Base-by-base conservation (phyloP, 92 coral and sea anemone species). In the Paragorgia papillata region DNA sequence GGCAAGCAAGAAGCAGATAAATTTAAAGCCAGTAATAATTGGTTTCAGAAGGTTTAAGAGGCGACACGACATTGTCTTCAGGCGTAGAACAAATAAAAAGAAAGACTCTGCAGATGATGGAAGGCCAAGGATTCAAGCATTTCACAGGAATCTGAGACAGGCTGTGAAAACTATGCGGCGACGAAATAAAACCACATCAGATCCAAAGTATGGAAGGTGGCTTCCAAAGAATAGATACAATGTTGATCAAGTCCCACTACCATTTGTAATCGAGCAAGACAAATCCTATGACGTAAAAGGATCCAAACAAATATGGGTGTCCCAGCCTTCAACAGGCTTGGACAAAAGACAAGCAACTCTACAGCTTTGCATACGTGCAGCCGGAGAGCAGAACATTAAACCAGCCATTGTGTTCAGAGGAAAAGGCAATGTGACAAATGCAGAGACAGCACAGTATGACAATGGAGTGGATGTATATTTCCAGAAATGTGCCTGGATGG, bases 151-250 rank as follows among this genome's bases (percentile, higher is more conserved):
- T 67, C 25, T 83, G 75, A 25, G 84, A 28, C 68, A 58, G 69
- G 24, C 84, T 43, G 1, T 83, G n/a, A 83, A 83, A 7, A 65
- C 87, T 64, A 17, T 27, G 20, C 60, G 88, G 34, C 33, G 89
- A 57, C 73, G n/a, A n/a, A n/a, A n/a, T n/a, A n/a, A n/a, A n/a
- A n/a, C n/a, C n/a, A n/a, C n/a, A n/a, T n/a, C n/a, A n/a, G n/a
- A n/a, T n/a, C n/a, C n/a, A n/a, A 84, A 79, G 27, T 84, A 84
- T 84, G 88, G 85, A 5, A 28, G 88, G 17, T 84, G 88, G 83
- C 10, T 28, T 19, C 87, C 87, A 2, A n/a, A 77, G 39, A 83
- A 77, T 29, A 27, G 88, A 28, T 85, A 80, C 54, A 85, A 85
- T 49, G 53, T 85, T 13, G 89, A 85, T 58, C 87, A 86, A 41